Evolutionary conservation across 1,140 invertebrate genomes (phyloP).

Genomic region (Drosophila sp.): DNA sequence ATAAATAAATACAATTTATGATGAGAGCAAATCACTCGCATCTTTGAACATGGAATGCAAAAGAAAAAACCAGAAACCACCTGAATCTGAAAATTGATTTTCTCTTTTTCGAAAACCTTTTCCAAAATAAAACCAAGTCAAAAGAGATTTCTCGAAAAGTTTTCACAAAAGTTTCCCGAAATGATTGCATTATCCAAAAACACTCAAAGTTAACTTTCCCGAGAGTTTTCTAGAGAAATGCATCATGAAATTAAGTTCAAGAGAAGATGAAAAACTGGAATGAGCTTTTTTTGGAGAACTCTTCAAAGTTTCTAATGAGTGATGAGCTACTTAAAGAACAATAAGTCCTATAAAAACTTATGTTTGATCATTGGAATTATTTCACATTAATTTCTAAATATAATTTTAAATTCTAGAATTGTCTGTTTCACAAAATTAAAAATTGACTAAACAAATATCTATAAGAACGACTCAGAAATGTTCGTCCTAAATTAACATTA

Average conservation of each 20-base stretch:
- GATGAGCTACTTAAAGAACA: too few species aligned
- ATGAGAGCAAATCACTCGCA: slow-evolving; percentile 34
- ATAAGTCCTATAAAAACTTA: too few species aligned
- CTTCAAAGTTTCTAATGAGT: background rate
- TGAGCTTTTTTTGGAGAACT: background rate
- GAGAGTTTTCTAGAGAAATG: background rate
- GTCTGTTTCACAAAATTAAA: too few species aligned
- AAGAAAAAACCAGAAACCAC: background rate
- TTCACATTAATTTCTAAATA: too few species aligned
- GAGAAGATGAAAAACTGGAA: background rate
- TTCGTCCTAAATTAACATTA: too few species aligned
- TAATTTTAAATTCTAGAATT: too few species aligned
- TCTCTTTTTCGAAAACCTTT: background rate
- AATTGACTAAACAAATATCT: too few species aligned
- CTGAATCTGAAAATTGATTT: background rate
- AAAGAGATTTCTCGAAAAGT: too few species aligned
- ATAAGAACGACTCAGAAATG: too few species aligned
- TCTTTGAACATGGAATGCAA: background rate
- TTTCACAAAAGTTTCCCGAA: too few species aligned
- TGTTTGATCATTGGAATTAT: too few species aligned
- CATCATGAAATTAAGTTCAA: background rate
- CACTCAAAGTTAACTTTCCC: background rate
- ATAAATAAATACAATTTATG: slow-evolving; percentile 69
- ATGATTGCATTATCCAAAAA: too few species aligned
- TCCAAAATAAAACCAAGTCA: background rate